Evolutionary conservation across 1,140 invertebrate species (phyloP), one percentile per base, ranked within the genome.

Genomic region (Gerris buenoi): DNA sequence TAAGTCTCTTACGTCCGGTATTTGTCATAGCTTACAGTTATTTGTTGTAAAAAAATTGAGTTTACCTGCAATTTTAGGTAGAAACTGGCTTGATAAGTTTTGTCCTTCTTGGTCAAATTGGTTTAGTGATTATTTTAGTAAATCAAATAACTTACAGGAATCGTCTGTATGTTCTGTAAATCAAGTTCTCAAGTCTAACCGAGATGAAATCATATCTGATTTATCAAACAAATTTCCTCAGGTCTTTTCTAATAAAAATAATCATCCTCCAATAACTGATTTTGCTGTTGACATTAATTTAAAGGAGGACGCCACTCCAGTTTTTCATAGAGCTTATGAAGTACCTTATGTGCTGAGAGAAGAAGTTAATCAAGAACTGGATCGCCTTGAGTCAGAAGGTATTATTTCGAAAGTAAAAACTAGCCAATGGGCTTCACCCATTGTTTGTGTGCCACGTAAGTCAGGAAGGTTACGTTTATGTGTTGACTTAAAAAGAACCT

Each of bases 251-350:
- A 5, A 25, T 14, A 56, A 5, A 18, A 27, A 65, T 65, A 65
- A 65, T 57, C 29, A 56, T 1, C 5, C 22, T 1, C 64, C 64
- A 33, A 57, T 65, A 2, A 65, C 10, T 22, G 23, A 57, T 25
- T 65, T 56, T 26, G 22, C 46, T 56, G 64, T 27, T n/a, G 18
- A 56, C 13, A 66, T 66, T 26, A 66, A 61, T n/a, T n/a, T 66
- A 10, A 62, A 66, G 59, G 3, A 13, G 58, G 26, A 27, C 26
- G 58, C 18, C 18, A 18, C 1, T 1, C 65, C 65, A 18, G 29
- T 66, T 23, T 66, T 66, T 15, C n/a, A n/a, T 25, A 66, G 26
- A 25, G 25, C 56, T 27, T 66, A 66, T 28, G 18, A 27, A n/a
- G 58, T 66, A 18, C 65, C 58, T 5, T 46, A 29, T 29, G 29